Percentiles rank a stretch among this genome's conserved stretches.
Conservation (phyloP, 2,797 vertebrate genomes). For the Denticeps clupeoides region DNA sequence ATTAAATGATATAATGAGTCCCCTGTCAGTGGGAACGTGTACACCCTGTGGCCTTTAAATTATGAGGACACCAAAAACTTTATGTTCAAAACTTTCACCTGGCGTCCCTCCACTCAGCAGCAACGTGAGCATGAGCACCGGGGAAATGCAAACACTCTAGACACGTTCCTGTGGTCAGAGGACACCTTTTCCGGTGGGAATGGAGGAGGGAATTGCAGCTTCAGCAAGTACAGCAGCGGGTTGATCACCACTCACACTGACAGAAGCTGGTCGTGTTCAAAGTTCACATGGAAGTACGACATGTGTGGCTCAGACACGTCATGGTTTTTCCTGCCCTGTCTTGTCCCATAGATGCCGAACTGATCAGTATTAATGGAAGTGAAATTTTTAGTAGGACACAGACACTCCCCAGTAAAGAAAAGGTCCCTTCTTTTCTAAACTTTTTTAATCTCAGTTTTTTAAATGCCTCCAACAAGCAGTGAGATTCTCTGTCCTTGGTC, state of each 20-base stretch:
- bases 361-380: conserved; percentile 47
- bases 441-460: not conserved
- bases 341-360: conserved; percentile 40
- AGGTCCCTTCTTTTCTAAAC: conserved; percentile 29
- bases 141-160: conserved; percentile 62
- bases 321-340: conserved; percentile 44
- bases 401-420: conserved; percentile 42
- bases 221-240: conserved; percentile 34
- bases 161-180: conserved; percentile 47
- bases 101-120: conserved; percentile 68
- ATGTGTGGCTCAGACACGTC: conserved; percentile 50
- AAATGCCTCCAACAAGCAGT: not conserved
- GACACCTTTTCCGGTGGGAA: conserved; percentile 59
- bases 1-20: no score
- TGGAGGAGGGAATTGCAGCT: conserved; percentile 41
- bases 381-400: conserved; percentile 46
- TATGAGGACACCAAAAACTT: conserved; percentile 75
- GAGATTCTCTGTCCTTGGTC: not conserved
- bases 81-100: conserved; percentile 65
- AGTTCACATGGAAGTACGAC: conserved; percentile 49
- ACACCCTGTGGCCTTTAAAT: conserved; percentile 68
- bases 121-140: conserved; percentile 63
- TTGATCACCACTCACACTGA: conserved; percentile 47
- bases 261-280: conserved; percentile 49
- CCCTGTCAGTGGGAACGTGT: conserved; percentile 64